Evolutionary conservation across 1,140 invertebrate genomes (phyloP).

Genomic region (Antheraea mylitta): DNA sequence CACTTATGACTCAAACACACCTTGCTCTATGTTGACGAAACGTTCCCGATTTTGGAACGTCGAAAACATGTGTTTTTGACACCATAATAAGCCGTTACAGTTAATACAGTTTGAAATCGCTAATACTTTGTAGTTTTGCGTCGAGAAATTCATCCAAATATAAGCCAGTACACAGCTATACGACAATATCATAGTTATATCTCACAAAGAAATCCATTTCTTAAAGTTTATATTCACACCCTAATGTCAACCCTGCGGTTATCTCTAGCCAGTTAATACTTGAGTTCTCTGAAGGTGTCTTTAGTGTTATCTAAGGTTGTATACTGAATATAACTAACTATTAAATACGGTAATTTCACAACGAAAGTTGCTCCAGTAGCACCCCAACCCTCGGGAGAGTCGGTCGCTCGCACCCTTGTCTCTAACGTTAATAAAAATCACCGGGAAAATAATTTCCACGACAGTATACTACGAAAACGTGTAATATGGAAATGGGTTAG

Average conservation of each 20-base stretch:
- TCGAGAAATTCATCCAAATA: no score
- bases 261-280: neutral
- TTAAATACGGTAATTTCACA: neutral
- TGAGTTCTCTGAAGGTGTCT: neutral
- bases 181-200: no score
- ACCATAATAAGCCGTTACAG: no score
- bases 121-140: no score
- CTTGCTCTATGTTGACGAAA: no score
- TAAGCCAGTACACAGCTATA: no score
- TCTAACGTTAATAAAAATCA: neutral
- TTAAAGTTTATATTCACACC: no score
- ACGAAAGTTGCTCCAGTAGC: neutral
- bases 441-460: neutral
- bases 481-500: slow-evolving; percentile 2
- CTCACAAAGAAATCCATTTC: neutral
- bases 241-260: neutral
- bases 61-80: no score
- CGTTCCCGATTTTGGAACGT: no score
- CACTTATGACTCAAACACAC: no score
- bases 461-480: neutral
- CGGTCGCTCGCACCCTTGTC: neutral
- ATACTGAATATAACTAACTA: neutral
- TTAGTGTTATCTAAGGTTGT: neutral
- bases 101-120: no score
- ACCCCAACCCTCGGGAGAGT: neutral